Evolutionary conservation across 1,140 invertebrate genomes (phyloP).

Genomic region (Rhopalosiphum padi): DNA sequence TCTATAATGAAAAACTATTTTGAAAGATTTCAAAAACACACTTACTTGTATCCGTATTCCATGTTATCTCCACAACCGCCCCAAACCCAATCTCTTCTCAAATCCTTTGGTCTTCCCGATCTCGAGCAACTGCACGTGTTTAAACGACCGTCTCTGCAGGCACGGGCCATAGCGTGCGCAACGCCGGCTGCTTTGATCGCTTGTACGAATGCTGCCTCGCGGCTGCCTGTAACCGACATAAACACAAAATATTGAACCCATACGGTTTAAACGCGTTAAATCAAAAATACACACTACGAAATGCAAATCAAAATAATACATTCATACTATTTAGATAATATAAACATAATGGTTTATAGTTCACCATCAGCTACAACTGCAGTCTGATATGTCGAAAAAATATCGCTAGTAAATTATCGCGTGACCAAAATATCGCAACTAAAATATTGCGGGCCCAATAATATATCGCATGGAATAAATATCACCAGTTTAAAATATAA

Average conservation of each 20-base stretch:
- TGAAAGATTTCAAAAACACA: neutral
- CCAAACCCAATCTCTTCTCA: slow-evolving; percentile 93
- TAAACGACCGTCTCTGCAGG: slow-evolving; percentile 88
- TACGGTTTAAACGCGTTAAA: neutral
- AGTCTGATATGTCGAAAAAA: too few species aligned
- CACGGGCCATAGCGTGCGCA: slow-evolving; percentile 82
- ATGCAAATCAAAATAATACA: neutral
- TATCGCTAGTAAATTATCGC: too few species aligned
- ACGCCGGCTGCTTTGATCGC: slow-evolving; percentile 89
- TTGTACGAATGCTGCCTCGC: slow-evolving; percentile 91
- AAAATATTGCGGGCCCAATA: too few species aligned
- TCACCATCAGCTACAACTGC: neutral
- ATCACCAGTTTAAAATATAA: too few species aligned
- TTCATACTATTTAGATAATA: neutral
- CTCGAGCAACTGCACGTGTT: slow-evolving; percentile 87
- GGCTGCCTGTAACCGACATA: slow-evolving; percentile 73
- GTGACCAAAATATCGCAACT: too few species aligned
- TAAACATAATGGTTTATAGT: too few species aligned
- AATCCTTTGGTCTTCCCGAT: slow-evolving; percentile 77
- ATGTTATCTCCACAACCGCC: slow-evolving; percentile 96
- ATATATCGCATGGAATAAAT: too few species aligned
- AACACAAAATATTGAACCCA: neutral
- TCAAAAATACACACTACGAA: neutral
- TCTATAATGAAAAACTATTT: slow-evolving; percentile 58
- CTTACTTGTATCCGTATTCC: slow-evolving; percentile 92